Evolutionary conservation across 2,797 vertebrate genomes (phyloP).

Genomic region (Anableps anableps): DNA sequence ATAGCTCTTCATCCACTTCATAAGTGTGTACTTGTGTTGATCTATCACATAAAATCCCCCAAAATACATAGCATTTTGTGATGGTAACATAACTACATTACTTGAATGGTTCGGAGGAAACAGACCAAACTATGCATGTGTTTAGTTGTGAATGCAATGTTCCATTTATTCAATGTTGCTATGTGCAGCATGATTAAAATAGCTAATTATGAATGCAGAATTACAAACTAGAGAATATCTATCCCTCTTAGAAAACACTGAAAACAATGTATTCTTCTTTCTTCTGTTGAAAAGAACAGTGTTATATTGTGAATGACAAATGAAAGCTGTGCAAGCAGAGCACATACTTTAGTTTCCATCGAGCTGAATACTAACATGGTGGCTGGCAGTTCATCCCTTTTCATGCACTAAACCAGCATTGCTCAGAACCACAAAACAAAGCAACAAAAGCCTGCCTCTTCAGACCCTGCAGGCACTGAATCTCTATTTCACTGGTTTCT

Average conservation of each 20-base stretch:
- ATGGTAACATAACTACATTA: background rate
- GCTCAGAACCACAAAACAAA: conserved; percentile 59
- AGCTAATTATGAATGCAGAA: no score
- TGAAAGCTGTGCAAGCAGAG: conserved; percentile 55
- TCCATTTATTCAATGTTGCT: no score
- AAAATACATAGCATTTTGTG: no score
- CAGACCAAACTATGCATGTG: conserved; percentile 15
- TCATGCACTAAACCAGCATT: conserved; percentile 31
- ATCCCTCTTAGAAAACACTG: conserved; percentile 25
- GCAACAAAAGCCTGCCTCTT: conserved; percentile 39
- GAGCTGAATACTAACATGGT: conserved; percentile 43
- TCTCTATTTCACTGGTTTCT: conserved; percentile 53
- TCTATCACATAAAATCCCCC: no score
- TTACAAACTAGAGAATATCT: background rate
- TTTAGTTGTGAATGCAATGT: background rate
- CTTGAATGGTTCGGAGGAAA: conserved; percentile 30
- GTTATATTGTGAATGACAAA: conserved; percentile 38
- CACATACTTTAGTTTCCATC: conserved; percentile 42
- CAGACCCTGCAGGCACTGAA: conserved; percentile 51
- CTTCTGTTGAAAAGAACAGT: conserved; percentile 22
- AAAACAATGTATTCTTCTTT: conserved; percentile 26
- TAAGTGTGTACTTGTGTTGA: no score
- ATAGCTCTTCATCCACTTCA: no score
- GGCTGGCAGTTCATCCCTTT: conserved; percentile 35
- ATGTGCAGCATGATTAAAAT: no score